Conservation (phyloP, 2,888 invertebrate genomes). For the Hyposoter dolosus region DNA sequence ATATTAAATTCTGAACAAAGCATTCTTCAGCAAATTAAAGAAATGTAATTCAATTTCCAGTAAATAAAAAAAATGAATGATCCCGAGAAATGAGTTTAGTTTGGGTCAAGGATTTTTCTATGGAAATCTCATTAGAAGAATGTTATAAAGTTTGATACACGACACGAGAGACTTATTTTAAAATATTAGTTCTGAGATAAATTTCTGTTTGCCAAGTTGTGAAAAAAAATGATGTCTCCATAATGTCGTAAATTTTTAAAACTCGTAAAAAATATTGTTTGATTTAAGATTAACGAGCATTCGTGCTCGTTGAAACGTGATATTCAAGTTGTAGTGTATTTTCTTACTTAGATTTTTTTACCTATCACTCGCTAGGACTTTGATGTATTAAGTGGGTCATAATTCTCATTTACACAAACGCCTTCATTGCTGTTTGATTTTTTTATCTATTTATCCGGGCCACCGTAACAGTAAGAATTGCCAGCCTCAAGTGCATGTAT, state of each 20-base stretch:
- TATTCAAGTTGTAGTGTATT: background rate
- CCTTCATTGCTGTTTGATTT: slow-evolving; percentile 1
- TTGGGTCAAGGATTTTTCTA: slow-evolving; percentile 15
- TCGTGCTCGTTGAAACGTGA: background rate
- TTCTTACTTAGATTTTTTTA: background rate
- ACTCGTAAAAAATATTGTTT: slow-evolving; percentile 18
- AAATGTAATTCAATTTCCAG: background rate
- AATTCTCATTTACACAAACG: slow-evolving; percentile 14
- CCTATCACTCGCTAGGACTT: background rate
- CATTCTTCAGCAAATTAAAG: background rate
- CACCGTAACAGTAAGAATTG: background rate
- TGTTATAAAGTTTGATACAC: slow-evolving; percentile 4
- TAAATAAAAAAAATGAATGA: background rate
- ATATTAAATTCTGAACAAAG: background rate
- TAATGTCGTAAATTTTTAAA: background rate
- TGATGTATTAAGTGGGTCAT: background rate
- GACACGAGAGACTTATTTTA: background rate
- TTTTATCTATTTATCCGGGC: slow-evolving; percentile 1
- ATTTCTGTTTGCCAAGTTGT: background rate
- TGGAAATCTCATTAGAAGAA: background rate
- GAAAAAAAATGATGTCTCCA: background rate
- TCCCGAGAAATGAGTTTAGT: background rate
- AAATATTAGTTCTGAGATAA: background rate
- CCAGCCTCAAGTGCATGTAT: background rate
- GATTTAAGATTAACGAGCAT: slow-evolving; percentile 23